Percentiles rank a stretch among this genome's conserved stretches.
Conservation (phyloP, 2,797 vertebrate species). For the Alosa sapidissima region DNA sequence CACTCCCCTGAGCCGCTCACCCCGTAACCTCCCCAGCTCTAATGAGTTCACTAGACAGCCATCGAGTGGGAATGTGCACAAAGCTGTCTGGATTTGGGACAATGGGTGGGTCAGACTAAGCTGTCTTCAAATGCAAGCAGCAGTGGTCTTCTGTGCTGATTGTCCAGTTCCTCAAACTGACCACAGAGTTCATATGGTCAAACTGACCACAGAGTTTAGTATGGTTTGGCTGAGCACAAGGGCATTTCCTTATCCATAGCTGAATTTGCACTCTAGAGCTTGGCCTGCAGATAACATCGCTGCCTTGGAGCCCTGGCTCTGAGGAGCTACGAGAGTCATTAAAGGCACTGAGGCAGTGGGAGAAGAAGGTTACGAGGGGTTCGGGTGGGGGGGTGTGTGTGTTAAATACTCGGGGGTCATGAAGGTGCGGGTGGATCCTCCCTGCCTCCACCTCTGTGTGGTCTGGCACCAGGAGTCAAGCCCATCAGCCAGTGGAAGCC, state of each 20-base stretch:
- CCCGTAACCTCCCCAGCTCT: neutral
- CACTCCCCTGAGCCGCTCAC: neutral
- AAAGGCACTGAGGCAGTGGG: slow-evolving; percentile 20
- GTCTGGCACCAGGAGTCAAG: slow-evolving; percentile 9
- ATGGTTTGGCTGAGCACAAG: slow-evolving; percentile 5
- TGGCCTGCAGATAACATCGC: slow-evolving; percentile 18
- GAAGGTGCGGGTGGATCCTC: neutral
- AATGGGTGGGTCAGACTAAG: neutral
- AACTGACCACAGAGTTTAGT: neutral
- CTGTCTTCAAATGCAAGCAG: neutral
- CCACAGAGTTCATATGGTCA: neutral
- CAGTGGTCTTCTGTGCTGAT: neutral
- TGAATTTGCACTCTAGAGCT: neutral
- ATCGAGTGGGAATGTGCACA: neutral
- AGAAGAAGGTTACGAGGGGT: neutral
- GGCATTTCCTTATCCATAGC: neutral
- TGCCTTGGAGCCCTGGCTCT: neutral
- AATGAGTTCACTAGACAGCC: slow-evolving; percentile 18
- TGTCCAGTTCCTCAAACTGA: neutral
- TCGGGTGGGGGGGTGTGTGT: neutral
- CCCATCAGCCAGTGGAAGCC: neutral
- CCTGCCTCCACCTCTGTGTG: slow-evolving; percentile 16
- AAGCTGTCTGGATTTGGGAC: slow-evolving; percentile 1
- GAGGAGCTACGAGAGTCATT: slow-evolving; percentile 9
- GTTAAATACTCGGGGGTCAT: neutral